A percentile compares a stretch with the other conserved stretches of the same genome.
These are phyloP conservation scores for Zeuzera pyrina DNA, from an alignment of 2,888 invertebrate genomes.

Conservation along the genomic window DNA sequence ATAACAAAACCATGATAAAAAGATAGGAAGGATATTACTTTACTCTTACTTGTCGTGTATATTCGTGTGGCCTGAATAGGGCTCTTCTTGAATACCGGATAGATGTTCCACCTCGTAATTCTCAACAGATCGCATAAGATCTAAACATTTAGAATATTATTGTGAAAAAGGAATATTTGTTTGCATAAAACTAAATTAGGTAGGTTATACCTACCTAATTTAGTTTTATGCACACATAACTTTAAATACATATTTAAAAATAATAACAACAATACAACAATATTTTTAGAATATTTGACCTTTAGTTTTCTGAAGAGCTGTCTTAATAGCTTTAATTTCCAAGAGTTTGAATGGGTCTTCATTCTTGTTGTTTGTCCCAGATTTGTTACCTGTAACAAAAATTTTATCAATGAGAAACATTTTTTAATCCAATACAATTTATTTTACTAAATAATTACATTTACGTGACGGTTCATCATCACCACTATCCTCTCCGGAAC, in stretches of 20 bases:
- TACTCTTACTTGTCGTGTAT: constrained; percentile 63
- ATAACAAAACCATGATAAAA: too few species aligned
- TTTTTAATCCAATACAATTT: neutral
- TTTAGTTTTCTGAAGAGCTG: constrained; percentile 64
- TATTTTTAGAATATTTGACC: constrained; percentile 34
- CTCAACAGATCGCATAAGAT: constrained; percentile 64
- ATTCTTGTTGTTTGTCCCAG: constrained; percentile 50
- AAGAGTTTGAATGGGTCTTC: constrained; percentile 64
- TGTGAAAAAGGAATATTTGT: constrained; percentile 17
- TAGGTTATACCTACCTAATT: neutral
- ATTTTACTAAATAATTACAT: constrained; percentile 27
- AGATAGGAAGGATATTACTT: too few species aligned
- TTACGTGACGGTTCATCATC: constrained; percentile 53
- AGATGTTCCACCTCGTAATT: constrained; percentile 53
- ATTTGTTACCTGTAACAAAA: constrained; percentile 41
- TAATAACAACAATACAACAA: constrained; percentile 2
- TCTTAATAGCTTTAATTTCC: constrained; percentile 66
- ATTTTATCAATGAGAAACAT: constrained; percentile 5
- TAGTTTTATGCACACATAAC: too few species aligned
- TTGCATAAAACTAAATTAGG: constrained; percentile 1
- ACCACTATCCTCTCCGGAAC: constrained; percentile 57
- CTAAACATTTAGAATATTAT: too few species aligned
- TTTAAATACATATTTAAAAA: too few species aligned
- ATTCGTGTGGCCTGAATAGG: constrained; percentile 50
- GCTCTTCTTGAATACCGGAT: constrained; percentile 43